Evolutionary conservation across 2,888 invertebrate genomes (phyloP), one percentile per base, ranked within the genome.

Genomic region (Odontothrips loti): DNA sequence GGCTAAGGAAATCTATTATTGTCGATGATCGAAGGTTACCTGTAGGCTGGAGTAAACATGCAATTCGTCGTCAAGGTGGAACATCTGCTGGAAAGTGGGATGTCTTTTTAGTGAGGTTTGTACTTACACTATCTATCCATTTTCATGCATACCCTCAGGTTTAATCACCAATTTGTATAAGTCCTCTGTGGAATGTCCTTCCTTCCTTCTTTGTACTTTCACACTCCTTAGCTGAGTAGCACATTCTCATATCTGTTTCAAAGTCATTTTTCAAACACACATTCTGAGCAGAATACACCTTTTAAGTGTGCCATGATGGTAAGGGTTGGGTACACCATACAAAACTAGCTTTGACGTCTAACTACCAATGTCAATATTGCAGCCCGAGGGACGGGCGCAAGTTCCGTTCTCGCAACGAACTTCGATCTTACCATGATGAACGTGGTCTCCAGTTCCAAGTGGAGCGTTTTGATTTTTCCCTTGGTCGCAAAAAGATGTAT

Each of bases 61-160:
- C 95, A 88, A 91, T 93, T 43, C 92, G 93, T 83, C 90, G 94
- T 48, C 89, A 89, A 84, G 88, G 90, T 80, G 93, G 92, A 0
- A 89, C 91, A 79, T 93, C 93, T 34, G 93, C 93, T 17, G 94
- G 94, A 11, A 95, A 95, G 86, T 95, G 95, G 95, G 94, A 95
- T 85, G 93, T 94, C 2, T 91, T 95, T 79, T 90, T 95, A 81
- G 89, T 94, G 0, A 90, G 90, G 92, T 92, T 86, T 86, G 88
- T 86, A 48, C 58, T 79, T 80, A 2, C 34, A 79, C 27, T 63
- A 68, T 58, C 48, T 63, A 48, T 80, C 47, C 79, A 20, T 29
- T 80, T 27, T 51, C 34, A 43, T 43, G 34, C 34, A 6, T 43
- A 43, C 34, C 34, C 34, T 6, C 6, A 43, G 34, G 6, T 43